Conservation (phyloP, 2,797 vertebrate species). For the Centroberyx gerrardi region DNA sequence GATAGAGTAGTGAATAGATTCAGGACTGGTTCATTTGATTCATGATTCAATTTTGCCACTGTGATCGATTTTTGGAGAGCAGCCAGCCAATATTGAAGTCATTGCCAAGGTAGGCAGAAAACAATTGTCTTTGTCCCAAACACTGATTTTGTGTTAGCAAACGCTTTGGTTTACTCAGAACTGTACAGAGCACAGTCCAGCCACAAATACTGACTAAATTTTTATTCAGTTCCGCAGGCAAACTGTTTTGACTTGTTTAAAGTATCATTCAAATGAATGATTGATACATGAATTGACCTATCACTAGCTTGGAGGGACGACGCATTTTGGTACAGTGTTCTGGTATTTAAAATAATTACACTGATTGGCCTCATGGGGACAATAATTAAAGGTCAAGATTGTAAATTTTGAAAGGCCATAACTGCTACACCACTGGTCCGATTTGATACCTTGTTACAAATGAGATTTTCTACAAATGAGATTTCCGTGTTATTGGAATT, state of each 20-base stretch:
- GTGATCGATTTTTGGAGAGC: conserved; percentile 64
- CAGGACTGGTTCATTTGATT: conserved; percentile 67
- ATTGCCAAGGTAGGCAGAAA: conserved; percentile 65
- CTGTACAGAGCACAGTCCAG: too few species aligned
- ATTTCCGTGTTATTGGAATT: too few species aligned
- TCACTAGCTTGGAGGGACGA: conserved; percentile 18
- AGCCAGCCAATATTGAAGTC: conserved; percentile 59
- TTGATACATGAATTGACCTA: too few species aligned
- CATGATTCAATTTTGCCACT: conserved; percentile 69
- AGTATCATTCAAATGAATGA: too few species aligned
- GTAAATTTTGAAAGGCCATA: conserved; percentile 20
- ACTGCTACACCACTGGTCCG: too few species aligned
- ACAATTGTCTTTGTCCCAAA: conserved; percentile 70
- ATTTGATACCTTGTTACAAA: too few species aligned
- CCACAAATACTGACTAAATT: too few species aligned
- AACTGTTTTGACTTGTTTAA: too few species aligned
- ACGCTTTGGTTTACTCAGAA: conserved; percentile 39
- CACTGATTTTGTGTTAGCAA: conserved; percentile 60
- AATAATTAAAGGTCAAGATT: conserved; percentile 37
- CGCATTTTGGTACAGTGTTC: conserved; percentile 35
- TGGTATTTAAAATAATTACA: conserved; percentile 13
- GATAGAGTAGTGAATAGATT: conserved; percentile 47
- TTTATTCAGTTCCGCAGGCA: conserved; percentile 3
- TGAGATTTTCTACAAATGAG: too few species aligned
- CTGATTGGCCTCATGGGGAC: conserved; percentile 22